phyloP scores from a whole-genome alignment of 1,140 invertebrate species.

The Lucilia sericata region DNA sequence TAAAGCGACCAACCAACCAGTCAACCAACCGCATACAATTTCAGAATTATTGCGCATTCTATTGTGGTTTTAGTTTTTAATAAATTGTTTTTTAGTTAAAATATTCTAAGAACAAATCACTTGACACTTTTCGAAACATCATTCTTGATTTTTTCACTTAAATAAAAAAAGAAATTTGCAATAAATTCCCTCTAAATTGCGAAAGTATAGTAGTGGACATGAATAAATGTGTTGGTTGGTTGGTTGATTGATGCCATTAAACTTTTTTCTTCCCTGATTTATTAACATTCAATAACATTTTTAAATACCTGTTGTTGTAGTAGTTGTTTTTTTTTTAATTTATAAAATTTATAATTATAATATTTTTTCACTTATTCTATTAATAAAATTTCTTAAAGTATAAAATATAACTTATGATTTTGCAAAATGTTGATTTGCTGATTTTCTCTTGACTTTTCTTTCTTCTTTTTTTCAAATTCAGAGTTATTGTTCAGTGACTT shows the following conservation, averaged over 20 bases:
- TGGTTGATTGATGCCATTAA: neutral
- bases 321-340: neutral
- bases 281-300: neutral
- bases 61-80: constrained; percentile 32
- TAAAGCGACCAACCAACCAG: neutral
- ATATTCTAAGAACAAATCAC: constrained; percentile 14
- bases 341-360: neutral
- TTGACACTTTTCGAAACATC: neutral
- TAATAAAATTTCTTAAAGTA: neutral
- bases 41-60: constrained; percentile 31
- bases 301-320: constrained; percentile 7
- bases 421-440: neutral
- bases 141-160: neutral
- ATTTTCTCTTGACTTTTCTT: neutral
- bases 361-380: constrained; percentile 12
- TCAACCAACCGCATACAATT: constrained; percentile 18
- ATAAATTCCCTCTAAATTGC: constrained; percentile 15
- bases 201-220: neutral
- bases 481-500: constrained; percentile 20
- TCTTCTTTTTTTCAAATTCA: constrained; percentile 13
- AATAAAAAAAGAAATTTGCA: neutral
- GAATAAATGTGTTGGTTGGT: neutral
- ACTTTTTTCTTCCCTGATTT: neutral
- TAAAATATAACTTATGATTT: constrained; percentile 17
- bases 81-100: neutral